Evolutionary conservation across 1,140 invertebrate species (phyloP).

Genomic region (Leptinotarsa defecta): DNA sequence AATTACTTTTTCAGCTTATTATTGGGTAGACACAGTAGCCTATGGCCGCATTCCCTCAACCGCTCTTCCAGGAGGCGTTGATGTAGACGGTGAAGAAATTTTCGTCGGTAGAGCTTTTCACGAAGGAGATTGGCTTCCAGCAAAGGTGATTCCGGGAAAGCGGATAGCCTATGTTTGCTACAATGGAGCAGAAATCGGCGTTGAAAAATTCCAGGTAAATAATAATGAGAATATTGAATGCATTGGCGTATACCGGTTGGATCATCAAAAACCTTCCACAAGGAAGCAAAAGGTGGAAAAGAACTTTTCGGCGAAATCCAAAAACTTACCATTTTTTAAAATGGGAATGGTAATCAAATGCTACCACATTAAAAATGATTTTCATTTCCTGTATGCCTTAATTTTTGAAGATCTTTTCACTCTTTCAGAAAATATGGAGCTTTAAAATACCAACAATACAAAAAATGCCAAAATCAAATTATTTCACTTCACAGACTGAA

Average conservation of each 20-base stretch:
- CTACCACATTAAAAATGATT: too few relatives aligned
- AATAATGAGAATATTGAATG: background rate
- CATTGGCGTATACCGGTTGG: background rate
- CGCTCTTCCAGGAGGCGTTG: conserved; percentile 71
- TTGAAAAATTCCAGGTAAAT: conserved; percentile 64
- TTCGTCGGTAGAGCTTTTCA: conserved; percentile 76
- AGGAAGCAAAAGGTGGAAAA: too few relatives aligned
- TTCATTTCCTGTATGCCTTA: too few relatives aligned
- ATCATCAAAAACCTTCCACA: too few relatives aligned
- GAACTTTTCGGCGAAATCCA: too few relatives aligned
- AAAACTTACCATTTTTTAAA: too few relatives aligned
- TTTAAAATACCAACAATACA: too few relatives aligned
- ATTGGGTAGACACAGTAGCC: conserved; percentile 49
- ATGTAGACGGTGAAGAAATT: conserved; percentile 71
- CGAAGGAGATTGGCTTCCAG: conserved; percentile 74
- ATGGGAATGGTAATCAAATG: too few relatives aligned
- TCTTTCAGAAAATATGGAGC: too few relatives aligned
- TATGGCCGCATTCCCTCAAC: conserved; percentile 45
- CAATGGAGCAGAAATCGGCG: conserved; percentile 65
- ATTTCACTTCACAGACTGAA: too few relatives aligned
- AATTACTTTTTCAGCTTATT: conserved; percentile 46
- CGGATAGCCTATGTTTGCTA: conserved; percentile 67
- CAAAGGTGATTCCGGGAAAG: conserved; percentile 73
- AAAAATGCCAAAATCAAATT: too few relatives aligned
- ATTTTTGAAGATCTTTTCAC: too few relatives aligned